Conservation (phyloP, 2,113 vertebrate species). For the Tenrec ecaudatus region DNA sequence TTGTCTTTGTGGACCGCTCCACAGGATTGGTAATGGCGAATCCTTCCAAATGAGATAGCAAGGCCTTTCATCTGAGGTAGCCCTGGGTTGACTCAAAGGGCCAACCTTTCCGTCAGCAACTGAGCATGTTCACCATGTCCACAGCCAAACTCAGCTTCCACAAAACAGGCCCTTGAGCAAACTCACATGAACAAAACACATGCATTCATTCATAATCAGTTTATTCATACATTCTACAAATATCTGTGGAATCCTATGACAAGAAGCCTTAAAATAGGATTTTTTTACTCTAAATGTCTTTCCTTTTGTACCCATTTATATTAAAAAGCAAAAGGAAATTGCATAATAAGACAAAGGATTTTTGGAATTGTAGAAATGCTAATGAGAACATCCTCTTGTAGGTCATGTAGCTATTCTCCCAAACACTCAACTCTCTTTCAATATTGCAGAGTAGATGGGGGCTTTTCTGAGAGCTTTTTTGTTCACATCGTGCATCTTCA, state of each 20-base stretch:
- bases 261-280: background rate
- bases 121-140: background rate
- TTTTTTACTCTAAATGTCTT: background rate
- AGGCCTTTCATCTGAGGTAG: background rate
- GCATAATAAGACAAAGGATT: background rate
- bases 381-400: background rate
- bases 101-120: background rate
- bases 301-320: background rate
- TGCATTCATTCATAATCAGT: background rate
- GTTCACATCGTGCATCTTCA: background rate
- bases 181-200: background rate
- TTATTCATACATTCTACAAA: background rate
- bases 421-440: background rate
- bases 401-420: background rate
- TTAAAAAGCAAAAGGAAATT: slow-evolving; percentile 24
- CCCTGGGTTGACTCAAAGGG: background rate
- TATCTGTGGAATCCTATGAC: background rate
- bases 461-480: background rate
- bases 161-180: background rate
- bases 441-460: background rate
- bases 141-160: background rate
- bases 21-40: background rate
- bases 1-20: too few relatives aligned
- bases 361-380: background rate
- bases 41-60: background rate